A percentile compares a stretch with the other conserved stretches of the same genome.
Evolutionary conservation across 2,113 vertebrate species (phyloP).

Genomic region (Cromileptes altivelis): DNA sequence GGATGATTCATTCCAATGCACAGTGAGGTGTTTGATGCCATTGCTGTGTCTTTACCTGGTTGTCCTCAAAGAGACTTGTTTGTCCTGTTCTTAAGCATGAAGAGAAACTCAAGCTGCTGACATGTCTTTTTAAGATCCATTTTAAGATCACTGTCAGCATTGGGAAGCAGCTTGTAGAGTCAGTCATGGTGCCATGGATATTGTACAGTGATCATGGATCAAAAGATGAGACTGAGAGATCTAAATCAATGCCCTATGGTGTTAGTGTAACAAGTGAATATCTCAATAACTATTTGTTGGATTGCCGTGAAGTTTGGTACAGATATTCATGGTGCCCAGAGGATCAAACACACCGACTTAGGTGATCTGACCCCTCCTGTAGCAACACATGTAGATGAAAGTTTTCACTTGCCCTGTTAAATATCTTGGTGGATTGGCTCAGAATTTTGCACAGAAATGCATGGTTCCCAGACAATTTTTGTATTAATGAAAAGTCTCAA

Average conservation of each 20-base stretch:
- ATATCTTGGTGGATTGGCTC: neutral
- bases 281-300: no score
- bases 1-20: neutral
- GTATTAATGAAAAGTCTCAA: no score
- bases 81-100: neutral
- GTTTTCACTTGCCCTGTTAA: no score
- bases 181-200: neutral
- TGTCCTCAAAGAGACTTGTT: neutral
- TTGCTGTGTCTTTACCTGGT: neutral
- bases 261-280: neutral
- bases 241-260: no score
- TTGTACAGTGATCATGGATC: neutral
- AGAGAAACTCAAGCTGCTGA: neutral
- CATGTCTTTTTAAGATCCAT: neutral
- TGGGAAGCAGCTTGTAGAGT: neutral
- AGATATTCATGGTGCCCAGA: neutral
- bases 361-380: neutral
- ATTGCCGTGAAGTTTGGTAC: neutral
- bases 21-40: neutral
- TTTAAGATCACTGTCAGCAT: neutral
- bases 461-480: no score
- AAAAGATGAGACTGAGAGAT: no score
- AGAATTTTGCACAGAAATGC: neutral
- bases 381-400: neutral
- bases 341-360: neutral